Evolutionary conservation across 2,888 invertebrate species (phyloP).

Genomic region (Bombylius major): DNA sequence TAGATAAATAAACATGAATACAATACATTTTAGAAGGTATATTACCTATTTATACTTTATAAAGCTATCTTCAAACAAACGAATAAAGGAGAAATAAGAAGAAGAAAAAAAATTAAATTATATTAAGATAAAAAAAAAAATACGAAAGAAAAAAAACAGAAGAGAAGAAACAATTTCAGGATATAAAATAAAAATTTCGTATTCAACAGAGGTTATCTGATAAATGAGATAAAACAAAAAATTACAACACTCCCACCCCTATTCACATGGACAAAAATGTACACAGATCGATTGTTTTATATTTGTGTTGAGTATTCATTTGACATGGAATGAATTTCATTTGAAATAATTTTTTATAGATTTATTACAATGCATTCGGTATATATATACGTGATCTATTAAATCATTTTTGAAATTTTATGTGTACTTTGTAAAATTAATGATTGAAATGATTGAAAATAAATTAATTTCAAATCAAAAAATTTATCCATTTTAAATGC

Average conservation of each 20-base stretch:
- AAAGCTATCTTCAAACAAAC: too few relatives aligned
- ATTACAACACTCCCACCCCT: background rate
- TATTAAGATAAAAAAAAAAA: too few relatives aligned
- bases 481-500: too few relatives aligned
- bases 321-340: background rate
- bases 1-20: background rate
- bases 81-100: too few relatives aligned
- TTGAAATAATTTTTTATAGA: background rate
- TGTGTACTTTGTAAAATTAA: too few relatives aligned
- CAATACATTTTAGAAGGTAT: background rate
- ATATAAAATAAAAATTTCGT: constrained; percentile 5
- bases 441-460: too few relatives aligned
- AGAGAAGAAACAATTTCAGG: background rate
- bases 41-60: background rate
- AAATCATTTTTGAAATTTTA: too few relatives aligned
- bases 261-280: background rate
- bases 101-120: too few relatives aligned
- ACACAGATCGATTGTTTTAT: background rate
- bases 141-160: too few relatives aligned
- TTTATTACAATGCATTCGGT: background rate
- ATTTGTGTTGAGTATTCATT: background rate
- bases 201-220: constrained; percentile 7
- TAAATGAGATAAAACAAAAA: constrained; percentile 1
- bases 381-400: too few relatives aligned
- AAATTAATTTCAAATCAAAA: too few relatives aligned